These are phyloP conservation scores for Sarcophilus harrisii DNA, from an alignment of 2,797 vertebrate species.

Conservation along the genomic window DNA sequence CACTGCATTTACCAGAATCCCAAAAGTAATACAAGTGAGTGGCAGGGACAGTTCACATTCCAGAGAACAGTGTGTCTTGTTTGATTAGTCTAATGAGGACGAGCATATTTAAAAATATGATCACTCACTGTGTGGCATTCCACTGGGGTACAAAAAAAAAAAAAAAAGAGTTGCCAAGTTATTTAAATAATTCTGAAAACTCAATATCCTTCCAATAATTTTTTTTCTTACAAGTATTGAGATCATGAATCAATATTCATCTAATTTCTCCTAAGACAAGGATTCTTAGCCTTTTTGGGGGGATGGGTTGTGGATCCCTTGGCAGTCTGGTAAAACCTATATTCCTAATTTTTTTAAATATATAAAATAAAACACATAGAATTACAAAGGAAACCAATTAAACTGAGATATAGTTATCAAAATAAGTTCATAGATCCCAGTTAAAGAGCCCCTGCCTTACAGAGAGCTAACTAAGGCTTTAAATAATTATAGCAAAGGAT, in stretches of 20 bases:
- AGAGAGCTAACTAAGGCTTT: not conserved
- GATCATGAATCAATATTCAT: not conserved
- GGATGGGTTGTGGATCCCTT: not conserved
- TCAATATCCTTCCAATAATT: not conserved
- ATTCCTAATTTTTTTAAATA: not conserved
- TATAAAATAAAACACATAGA: not conserved
- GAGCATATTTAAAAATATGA: constrained; percentile 58
- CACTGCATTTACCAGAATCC: constrained; percentile 33
- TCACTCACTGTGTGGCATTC: constrained; percentile 11
- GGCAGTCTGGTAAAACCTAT: not conserved
- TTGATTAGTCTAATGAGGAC: constrained; percentile 60
- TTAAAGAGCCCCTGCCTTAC: not conserved
- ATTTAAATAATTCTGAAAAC: not conserved
- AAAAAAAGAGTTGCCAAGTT: constrained; percentile 15
- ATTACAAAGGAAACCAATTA: not conserved
- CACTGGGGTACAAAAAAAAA: constrained; percentile 46
- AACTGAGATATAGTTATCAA: not conserved
- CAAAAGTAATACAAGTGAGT: constrained; percentile 47
- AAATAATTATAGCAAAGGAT: not conserved
- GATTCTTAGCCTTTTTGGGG: not conserved
- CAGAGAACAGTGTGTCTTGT: constrained; percentile 60
- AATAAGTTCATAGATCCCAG: not conserved
- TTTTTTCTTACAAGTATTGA: not conserved
- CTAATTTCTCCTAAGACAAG: not conserved
- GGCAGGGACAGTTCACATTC: constrained; percentile 24